phyloP scores from a whole-genome alignment of 2,888 invertebrate species.

The Cyaniris semiargus region DNA sequence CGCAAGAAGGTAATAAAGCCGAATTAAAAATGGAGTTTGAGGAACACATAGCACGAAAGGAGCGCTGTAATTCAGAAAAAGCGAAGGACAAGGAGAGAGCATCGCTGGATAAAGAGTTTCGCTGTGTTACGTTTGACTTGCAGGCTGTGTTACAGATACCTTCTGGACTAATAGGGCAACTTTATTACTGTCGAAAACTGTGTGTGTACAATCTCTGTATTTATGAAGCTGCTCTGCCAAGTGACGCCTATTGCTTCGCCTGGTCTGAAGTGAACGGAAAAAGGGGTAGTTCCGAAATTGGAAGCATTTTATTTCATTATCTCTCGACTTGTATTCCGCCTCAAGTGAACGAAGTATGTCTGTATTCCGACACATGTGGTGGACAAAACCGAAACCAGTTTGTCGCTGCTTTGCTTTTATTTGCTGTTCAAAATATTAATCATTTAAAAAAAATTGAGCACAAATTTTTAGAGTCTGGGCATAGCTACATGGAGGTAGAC shows the following conservation, averaged over 20 bases:
- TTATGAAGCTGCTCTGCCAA: constrained; percentile 33
- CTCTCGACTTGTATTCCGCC: constrained; percentile 14
- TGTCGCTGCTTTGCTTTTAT: constrained; percentile 25
- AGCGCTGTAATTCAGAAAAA: no score
- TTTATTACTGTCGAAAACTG: no score
- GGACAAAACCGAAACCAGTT: constrained; percentile 34
- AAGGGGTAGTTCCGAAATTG: constrained; percentile 32
- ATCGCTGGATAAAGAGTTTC: no score
- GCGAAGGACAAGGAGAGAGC: no score
- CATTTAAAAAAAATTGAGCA: constrained; percentile 26
- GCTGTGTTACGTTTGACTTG: no score
- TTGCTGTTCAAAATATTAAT: background rate
- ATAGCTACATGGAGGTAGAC: constrained; percentile 23
- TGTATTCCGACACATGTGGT: constrained; percentile 31
- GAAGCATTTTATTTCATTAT: constrained; percentile 30
- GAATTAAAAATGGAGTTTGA: no score
- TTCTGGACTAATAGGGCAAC: no score
- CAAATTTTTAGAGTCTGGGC: constrained; percentile 30
- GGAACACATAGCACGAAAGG: no score
- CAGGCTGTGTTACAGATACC: no score
- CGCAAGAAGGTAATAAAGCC: no score
- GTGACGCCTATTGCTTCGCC: constrained; percentile 32
- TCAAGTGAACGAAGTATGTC: constrained; percentile 13
- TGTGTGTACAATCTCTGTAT: no score
- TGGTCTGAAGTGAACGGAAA: constrained; percentile 34